Evolutionary conservation across 2,797 vertebrate genomes (phyloP).

Genomic region (Arctocebus calabarensis): DNA sequence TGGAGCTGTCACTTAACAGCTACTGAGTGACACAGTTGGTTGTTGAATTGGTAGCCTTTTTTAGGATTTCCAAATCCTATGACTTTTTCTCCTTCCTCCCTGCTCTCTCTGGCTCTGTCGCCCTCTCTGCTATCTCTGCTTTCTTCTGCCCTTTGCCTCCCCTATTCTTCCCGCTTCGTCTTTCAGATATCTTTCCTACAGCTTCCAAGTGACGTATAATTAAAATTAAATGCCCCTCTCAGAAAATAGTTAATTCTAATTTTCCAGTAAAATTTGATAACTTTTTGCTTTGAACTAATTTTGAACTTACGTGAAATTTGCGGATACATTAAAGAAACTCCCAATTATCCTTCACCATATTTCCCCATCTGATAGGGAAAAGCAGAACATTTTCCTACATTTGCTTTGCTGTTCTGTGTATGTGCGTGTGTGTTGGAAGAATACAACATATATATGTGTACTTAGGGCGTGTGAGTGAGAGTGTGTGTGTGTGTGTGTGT

Average conservation of each 20-base stretch:
- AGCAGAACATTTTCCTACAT: neutral
- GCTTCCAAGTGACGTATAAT: too few relatives aligned
- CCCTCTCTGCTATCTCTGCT: too few relatives aligned
- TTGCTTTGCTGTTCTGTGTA: neutral
- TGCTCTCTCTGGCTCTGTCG: neutral
- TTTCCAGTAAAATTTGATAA: neutral
- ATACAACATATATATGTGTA: too few relatives aligned
- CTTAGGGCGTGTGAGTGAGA: neutral
- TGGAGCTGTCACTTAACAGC: neutral
- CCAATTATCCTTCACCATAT: neutral
- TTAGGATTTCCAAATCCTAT: neutral
- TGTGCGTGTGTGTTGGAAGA: neutral
- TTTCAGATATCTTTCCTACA: neutral
- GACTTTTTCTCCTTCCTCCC: neutral
- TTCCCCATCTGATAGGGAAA: neutral
- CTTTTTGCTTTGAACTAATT: conserved; percentile 23
- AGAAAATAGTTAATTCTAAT: neutral
- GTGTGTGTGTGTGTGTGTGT: neutral
- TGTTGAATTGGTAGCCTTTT: neutral
- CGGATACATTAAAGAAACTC: neutral
- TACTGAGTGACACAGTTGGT: neutral
- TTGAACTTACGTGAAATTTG: neutral
- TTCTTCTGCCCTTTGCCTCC: neutral
- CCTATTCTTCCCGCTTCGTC: neutral
- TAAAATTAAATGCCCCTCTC: neutral